Evolutionary conservation across 2,113 vertebrate genomes (phyloP).

Genomic region (Turdus rufiventris): DNA sequence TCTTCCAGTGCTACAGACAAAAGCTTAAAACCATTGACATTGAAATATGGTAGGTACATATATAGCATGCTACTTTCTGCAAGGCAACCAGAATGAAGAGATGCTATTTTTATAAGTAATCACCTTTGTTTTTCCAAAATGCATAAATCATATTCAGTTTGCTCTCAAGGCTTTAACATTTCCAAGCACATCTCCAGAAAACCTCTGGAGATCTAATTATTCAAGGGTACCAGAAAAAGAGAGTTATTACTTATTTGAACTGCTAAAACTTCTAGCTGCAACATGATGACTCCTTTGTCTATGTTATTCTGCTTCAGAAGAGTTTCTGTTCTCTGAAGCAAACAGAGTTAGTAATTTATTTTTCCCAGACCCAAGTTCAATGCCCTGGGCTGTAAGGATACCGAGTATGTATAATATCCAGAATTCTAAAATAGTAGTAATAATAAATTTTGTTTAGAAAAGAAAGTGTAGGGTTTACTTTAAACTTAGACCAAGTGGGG

Average conservation of each 20-base stretch:
- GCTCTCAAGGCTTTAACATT: not conserved
- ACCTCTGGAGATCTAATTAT: slow-evolving; percentile 46
- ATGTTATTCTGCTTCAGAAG: not conserved
- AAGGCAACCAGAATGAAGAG: not conserved
- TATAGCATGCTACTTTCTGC: not conserved
- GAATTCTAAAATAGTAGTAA: not conserved
- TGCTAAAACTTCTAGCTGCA: slow-evolving; percentile 9
- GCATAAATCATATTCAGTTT: not conserved
- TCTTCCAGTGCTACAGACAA: not conserved
- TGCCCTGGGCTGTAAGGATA: not conserved
- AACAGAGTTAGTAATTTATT: not conserved
- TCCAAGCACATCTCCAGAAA: not conserved
- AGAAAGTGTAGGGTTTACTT: not conserved
- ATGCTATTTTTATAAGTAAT: not conserved
- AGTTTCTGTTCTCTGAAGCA: not conserved
- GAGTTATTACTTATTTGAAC: slow-evolving; percentile 25
- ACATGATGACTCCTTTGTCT: not conserved
- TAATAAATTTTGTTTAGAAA: not conserved
- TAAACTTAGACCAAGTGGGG: not conserved
- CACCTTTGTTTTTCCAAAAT: not conserved
- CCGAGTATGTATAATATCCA: not conserved
- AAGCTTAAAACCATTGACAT: not conserved
- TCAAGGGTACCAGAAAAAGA: not conserved
- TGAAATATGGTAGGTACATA: not conserved
- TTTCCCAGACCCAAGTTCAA: not conserved